Conservation (phyloP, 2,797 vertebrate genomes). For the Sebastes umbrosus region DNA sequence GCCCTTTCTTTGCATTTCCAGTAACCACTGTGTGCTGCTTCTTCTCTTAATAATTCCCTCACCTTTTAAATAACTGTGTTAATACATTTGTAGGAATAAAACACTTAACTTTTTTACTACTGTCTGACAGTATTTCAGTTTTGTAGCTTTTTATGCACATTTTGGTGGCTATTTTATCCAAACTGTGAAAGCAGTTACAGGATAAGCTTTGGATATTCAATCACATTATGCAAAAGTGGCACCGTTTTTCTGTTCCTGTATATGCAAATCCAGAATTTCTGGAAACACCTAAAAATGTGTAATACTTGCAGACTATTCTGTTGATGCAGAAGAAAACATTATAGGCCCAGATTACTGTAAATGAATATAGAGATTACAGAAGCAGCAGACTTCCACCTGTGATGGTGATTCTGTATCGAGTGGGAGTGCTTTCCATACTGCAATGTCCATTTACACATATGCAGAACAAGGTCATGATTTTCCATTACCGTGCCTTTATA, state of each 20-base stretch:
- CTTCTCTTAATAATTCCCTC: conserved; percentile 46
- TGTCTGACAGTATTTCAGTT: conserved; percentile 17
- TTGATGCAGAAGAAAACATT: not conserved
- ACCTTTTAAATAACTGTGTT: conserved; percentile 31
- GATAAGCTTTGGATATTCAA: conserved; percentile 25
- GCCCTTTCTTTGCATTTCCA: conserved; percentile 75
- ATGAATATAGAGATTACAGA: conserved; percentile 5
- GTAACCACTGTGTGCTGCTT: conserved; percentile 56
- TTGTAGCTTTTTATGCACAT: conserved; percentile 9
- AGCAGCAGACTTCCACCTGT: not conserved
- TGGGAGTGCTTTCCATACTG: not conserved
- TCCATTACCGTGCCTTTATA: not conserved
- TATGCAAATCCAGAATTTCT: conserved; percentile 15
- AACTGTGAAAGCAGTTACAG: not conserved
- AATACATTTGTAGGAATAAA: conserved; percentile 1
- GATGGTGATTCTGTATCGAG: conserved; percentile 27
- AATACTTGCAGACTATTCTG: not conserved
- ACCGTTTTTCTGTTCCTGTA: not conserved
- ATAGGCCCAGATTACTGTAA: not conserved
- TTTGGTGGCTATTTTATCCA: conserved; percentile 4
- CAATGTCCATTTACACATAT: conserved; percentile 5
- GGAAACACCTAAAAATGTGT: not conserved
- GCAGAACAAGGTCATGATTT: not conserved
- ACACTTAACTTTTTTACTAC: conserved; percentile 28
- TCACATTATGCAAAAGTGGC: conserved; percentile 4